A percentile compares a stretch with the other conserved stretches of the same genome.
Evolutionary conservation across 1,140 invertebrate genomes (phyloP).

Genomic region (Macrobrachium nipponense): DNA sequence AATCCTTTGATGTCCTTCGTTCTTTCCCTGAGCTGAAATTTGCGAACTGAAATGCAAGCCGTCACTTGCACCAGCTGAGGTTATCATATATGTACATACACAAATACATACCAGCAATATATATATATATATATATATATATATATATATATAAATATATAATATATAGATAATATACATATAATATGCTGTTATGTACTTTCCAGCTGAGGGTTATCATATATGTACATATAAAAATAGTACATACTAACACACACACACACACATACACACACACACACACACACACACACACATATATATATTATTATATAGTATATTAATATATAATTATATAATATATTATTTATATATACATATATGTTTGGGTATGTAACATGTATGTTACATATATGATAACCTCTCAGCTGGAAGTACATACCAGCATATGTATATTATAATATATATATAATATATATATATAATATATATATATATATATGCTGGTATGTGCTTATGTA

Average conservation of each 20-base stretch:
- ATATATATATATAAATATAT: not conserved
- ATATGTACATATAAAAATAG: too few relatives aligned
- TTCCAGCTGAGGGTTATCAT: too few relatives aligned
- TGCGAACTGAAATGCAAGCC: too few relatives aligned
- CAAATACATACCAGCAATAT: not conserved
- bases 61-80: too few relatives aligned
- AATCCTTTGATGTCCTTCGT: too few relatives aligned
- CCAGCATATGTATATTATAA: not conserved
- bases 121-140: not conserved
- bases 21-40: too few relatives aligned
- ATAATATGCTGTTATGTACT: too few relatives aligned
- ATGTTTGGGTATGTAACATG: not conserved
- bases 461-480: not conserved
- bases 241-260: too few relatives aligned
- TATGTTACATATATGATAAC: too few relatives aligned
- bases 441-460: conserved; percentile 1
- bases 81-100: not conserved
- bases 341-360: not conserved
- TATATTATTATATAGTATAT: conserved; percentile 4
- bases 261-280: conserved; percentile 13
- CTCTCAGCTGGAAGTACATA: too few relatives aligned
- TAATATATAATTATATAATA: not conserved
- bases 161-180: not conserved
- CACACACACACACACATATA: not conserved
- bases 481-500: too few relatives aligned